Evolutionary conservation across 2,888 invertebrate species (phyloP).

Genomic region (Perizoma affinitatum): DNA sequence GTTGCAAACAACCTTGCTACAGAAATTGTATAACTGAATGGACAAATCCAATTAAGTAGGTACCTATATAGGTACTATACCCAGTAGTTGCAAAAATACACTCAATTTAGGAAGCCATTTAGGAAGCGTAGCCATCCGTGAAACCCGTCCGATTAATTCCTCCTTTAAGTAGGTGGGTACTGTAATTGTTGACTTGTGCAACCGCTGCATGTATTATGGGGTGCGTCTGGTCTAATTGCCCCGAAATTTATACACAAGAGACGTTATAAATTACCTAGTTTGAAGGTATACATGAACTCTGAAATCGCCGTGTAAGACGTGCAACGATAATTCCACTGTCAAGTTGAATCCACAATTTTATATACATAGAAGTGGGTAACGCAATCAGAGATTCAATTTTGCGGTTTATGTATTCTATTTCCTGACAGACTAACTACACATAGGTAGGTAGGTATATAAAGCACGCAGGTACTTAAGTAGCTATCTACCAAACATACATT

Average conservation of each 20-base stretch:
- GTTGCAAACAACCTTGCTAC: slow-evolving; percentile 22
- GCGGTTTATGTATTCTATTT: slow-evolving; percentile 22
- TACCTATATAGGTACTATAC: neutral
- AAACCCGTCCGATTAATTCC: slow-evolving; percentile 20
- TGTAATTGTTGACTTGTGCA: slow-evolving; percentile 12
- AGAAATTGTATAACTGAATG: slow-evolving; percentile 15
- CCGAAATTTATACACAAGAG: too few relatives aligned
- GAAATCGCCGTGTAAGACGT: too few relatives aligned
- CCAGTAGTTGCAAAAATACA: slow-evolving; percentile 19
- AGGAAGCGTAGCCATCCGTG: slow-evolving; percentile 23
- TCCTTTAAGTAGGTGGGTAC: slow-evolving; percentile 1
- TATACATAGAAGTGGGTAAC: too few relatives aligned
- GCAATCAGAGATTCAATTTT: slow-evolving; percentile 15
- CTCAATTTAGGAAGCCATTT: slow-evolving; percentile 22
- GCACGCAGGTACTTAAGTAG: too few relatives aligned
- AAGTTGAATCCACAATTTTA: too few relatives aligned
- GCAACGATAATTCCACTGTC: too few relatives aligned
- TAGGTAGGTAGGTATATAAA: too few relatives aligned
- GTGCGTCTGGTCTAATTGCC: too few relatives aligned
- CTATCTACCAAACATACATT: neutral
- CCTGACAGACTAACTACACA: slow-evolving; percentile 11
- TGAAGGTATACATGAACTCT: too few relatives aligned
- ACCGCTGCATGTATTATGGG: slow-evolving; percentile 1
- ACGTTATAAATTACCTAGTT: too few relatives aligned
- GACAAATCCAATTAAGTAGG: slow-evolving; percentile 24